These are phyloP conservation scores for Ciconia stormi DNA, from an alignment of 2,113 vertebrate species.

Conservation along the genomic window DNA sequence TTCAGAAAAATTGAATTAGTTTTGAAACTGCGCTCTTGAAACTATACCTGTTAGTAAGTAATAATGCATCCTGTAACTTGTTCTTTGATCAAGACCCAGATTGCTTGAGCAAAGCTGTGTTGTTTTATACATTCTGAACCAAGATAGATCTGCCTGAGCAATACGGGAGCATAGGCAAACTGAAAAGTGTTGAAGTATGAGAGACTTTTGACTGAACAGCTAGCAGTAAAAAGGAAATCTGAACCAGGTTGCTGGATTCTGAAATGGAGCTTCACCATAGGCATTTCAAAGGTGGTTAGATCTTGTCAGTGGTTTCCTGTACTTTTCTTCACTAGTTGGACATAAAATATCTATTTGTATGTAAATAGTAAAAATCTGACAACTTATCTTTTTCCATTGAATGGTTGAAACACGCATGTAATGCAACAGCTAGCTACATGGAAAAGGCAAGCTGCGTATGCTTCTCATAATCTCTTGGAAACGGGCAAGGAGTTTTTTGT, in stretches of 20 bases:
- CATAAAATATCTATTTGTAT: not conserved
- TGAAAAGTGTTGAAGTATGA: not conserved
- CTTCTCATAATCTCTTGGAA: not conserved
- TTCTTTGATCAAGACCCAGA: not conserved
- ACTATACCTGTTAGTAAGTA: not conserved
- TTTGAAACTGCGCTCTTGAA: not conserved
- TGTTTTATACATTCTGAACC: not conserved
- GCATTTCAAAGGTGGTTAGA: not conserved
- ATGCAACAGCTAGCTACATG: not conserved
- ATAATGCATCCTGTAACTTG: not conserved
- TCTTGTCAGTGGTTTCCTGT: not conserved
- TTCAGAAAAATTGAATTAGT: not conserved
- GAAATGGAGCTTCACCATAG: not conserved
- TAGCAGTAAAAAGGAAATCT: not conserved
- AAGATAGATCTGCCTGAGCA: not conserved
- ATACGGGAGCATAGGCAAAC: not conserved
- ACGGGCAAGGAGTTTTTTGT: not conserved
- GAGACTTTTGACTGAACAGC: not conserved
- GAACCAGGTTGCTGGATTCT: not conserved
- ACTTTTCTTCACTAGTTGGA: not conserved
- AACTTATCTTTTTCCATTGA: not conserved
- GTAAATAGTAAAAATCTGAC: not conserved
- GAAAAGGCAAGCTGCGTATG: not conserved
- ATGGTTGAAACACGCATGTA: not conserved
- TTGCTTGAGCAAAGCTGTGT: not conserved